phyloP scores from a whole-genome alignment of 2,113 vertebrate genomes.

The Mesitornis unicolor region DNA sequence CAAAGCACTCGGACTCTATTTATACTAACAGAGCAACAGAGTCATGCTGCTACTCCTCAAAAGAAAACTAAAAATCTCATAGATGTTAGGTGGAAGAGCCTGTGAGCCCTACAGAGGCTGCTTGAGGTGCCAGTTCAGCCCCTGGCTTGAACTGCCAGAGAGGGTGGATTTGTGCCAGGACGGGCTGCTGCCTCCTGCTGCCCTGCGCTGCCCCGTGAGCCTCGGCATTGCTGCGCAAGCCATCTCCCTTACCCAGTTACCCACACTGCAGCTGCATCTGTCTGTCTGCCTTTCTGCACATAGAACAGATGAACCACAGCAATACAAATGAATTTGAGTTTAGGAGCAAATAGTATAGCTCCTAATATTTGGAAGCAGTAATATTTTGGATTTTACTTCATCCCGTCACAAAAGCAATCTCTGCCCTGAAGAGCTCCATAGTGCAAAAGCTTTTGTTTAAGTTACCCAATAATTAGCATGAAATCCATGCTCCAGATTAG shows the following conservation, averaged over 20 bases:
- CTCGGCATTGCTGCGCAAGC: rapidly evolving
- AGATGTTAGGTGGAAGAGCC: background rate
- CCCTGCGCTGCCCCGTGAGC: rapidly evolving
- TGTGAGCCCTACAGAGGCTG: background rate
- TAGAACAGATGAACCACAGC: background rate
- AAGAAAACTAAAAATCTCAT: background rate
- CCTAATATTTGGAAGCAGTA: background rate
- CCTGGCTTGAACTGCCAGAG: background rate
- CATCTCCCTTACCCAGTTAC: background rate
- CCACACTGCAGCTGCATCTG: background rate
- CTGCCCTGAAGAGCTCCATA: background rate
- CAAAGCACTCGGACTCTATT: background rate
- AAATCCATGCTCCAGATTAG: background rate
- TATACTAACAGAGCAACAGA: background rate
- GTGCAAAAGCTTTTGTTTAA: background rate
- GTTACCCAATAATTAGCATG: background rate
- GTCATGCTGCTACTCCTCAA: background rate
- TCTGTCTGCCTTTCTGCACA: background rate
- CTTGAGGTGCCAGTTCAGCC: background rate
- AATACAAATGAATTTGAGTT: background rate
- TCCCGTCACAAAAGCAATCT: background rate
- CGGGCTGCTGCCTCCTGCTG: background rate
- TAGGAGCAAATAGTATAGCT: background rate
- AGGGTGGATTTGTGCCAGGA: background rate
- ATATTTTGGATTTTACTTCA: background rate